Base-by-base conservation (phyloP, 2,797 vertebrate species). In the Sebastes itinus region DNA sequence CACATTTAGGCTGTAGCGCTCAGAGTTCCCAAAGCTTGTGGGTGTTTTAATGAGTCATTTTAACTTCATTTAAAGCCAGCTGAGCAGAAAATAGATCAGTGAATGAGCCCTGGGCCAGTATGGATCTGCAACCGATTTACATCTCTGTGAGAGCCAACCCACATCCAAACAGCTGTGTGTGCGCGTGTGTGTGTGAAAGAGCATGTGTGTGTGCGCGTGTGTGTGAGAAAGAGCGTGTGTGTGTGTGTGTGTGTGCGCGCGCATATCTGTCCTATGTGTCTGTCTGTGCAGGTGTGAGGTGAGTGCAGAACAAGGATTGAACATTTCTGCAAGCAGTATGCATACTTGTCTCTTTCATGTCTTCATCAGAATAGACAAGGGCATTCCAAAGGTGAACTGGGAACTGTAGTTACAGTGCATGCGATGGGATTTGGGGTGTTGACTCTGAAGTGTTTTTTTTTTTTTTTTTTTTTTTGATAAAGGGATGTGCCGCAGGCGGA, bases 11-110 rank as follows among this genome's bases (percentile, higher is more conserved):
- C 96, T 97, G 96, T 94, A 95, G 97, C 96, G 97, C 97, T 96
- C 96, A 96, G 96, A 97, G 97, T 98, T 98, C 97, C 97, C 97
- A 95, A 97, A 97, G 97, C 97, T 98, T 97, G 97, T 97, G 97
- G 98, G 97, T 97, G 97, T 98, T 99, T 98, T 99, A 99, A 99
- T 99, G 97, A 99, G 97, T 99, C 97, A 99, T 99, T 99, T 99
- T 99, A 98, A 99, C 98, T 98, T 98, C 97, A 98, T 98, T 99
- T 98, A 98, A 98, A 98, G 97, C 97, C 97, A 99, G 97, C 97
- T 98, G 97, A 98, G 97, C 97, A 98, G 97, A 98, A 99, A 99
- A 98, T 98, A 98, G 97, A 98, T 98, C 97, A 97, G 97, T 97
- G 97, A 97, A 95, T 96, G 96, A 98, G 97, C 97, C 97, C 96